A percentile compares a stretch with the other conserved stretches of the same genome.
Conservation (phyloP, 2,113 vertebrate genomes). For the Pleuronectes platessa region DNA sequence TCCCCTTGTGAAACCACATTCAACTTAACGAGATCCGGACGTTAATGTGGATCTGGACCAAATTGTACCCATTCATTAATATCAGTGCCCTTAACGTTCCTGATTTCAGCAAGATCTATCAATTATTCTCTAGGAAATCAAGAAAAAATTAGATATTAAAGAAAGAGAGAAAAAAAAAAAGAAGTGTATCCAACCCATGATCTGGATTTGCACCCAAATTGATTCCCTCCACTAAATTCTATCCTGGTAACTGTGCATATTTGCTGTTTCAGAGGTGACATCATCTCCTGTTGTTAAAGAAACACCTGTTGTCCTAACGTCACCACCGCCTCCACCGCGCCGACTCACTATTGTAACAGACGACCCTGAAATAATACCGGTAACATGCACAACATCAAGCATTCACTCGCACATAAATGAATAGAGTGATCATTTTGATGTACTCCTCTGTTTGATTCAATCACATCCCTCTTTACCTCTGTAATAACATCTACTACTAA, state of each 20-base stretch:
- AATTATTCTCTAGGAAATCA: too few relatives aligned
- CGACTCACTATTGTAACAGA: slow-evolving; percentile 60
- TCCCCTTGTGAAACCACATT: too few relatives aligned
- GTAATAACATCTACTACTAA: slow-evolving; percentile 56
- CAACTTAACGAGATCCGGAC: too few relatives aligned
- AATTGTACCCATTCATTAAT: too few relatives aligned
- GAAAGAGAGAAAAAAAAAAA: too few relatives aligned
- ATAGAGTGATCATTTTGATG: not conserved
- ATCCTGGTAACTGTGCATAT: not conserved
- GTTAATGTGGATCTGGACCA: too few relatives aligned
- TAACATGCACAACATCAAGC: slow-evolving; percentile 33
- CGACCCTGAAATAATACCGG: slow-evolving; percentile 46
- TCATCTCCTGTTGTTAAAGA: slow-evolving; percentile 48
- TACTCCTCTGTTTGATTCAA: not conserved
- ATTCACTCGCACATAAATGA: not conserved
- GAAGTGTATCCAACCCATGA: too few relatives aligned
- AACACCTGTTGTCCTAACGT: slow-evolving; percentile 42
- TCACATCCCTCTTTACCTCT: slow-evolving; percentile 17
- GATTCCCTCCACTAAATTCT: too few relatives aligned
- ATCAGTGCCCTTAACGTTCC: too few relatives aligned
- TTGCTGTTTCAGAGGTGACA: slow-evolving; percentile 41
- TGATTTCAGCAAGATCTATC: too few relatives aligned
- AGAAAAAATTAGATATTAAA: too few relatives aligned
- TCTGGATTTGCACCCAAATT: not conserved
- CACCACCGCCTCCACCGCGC: slow-evolving; percentile 57